These are phyloP conservation scores for Meloidogyne exigua DNA, from an alignment of 1,140 invertebrate species.

Conservation along the genomic window DNA sequence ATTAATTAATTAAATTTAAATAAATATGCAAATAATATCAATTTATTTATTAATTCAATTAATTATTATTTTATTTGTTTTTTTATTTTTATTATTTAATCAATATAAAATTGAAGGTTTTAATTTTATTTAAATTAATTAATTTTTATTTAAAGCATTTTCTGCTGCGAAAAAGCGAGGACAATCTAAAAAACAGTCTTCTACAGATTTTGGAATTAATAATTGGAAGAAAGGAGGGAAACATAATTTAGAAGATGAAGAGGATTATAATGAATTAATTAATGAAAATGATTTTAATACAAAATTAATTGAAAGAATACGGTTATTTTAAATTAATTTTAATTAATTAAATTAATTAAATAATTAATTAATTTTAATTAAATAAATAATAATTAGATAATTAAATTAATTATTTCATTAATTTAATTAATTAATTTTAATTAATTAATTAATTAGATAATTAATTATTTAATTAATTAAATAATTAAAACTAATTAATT, in stretches of 20 bases:
- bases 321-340: neutral
- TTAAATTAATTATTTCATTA: neutral
- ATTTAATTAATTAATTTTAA: neutral
- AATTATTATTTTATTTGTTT: conserved; percentile 3
- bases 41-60: conserved; percentile 6
- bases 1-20: neutral
- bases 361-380: too few relatives aligned
- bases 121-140: neutral
- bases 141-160: neutral
- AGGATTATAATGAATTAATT: neutral
- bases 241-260: neutral
- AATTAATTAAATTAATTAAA: neutral
- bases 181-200: conserved; percentile 14
- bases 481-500: too few relatives aligned
- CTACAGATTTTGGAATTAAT: conserved; percentile 10
- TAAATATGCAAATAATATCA: neutral
- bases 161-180: conserved; percentile 8
- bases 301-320: conserved; percentile 15
- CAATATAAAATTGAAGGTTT: conserved; percentile 4
- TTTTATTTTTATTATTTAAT: conserved; percentile 6
- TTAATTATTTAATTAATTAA: neutral
- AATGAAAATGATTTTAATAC: conserved; percentile 14
- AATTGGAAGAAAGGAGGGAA: neutral
- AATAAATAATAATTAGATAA: too few relatives aligned
- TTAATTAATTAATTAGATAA: too few relatives aligned